Conservation (phyloP, 1,140 invertebrate species). For the Atopsyche davidsoni region DNA sequence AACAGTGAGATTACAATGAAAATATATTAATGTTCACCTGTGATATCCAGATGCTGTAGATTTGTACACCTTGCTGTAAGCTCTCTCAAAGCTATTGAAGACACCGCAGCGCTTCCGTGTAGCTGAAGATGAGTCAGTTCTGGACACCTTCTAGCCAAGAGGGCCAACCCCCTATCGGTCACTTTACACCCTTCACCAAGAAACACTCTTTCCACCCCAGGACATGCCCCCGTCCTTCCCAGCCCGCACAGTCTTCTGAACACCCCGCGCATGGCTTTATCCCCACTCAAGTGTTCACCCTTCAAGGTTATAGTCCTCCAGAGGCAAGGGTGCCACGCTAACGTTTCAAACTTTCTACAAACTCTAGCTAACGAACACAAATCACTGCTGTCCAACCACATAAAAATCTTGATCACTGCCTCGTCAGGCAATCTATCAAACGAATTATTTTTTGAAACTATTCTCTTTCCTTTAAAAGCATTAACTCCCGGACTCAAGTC, state of each 20-base stretch:
- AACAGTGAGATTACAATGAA: background rate
- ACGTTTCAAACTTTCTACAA: constrained; percentile 66
- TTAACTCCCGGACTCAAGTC: constrained; percentile 25
- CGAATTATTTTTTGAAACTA: constrained; percentile 34
- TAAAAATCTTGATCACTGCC: constrained; percentile 58
- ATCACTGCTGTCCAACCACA: constrained; percentile 67
- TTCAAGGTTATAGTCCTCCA: constrained; percentile 66
- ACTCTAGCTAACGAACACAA: constrained; percentile 69
- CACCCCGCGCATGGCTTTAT: constrained; percentile 62
- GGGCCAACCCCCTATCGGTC: constrained; percentile 66
- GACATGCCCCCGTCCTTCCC: constrained; percentile 52
- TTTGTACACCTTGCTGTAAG: constrained; percentile 60
- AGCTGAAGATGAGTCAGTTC: constrained; percentile 66
- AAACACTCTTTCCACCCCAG: constrained; percentile 59
- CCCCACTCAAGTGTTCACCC: constrained; percentile 59
- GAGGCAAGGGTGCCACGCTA: constrained; percentile 72
- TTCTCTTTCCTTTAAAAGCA: constrained; percentile 29
- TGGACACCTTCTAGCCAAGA: constrained; percentile 64
- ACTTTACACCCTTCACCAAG: constrained; percentile 67
- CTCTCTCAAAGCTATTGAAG: constrained; percentile 54
- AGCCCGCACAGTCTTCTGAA: constrained; percentile 54
- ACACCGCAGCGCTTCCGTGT: constrained; percentile 58
- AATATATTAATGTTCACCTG: constrained; percentile 49
- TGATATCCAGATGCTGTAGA: constrained; percentile 67
- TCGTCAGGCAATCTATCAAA: constrained; percentile 53